Evolutionary conservation across 1,140 invertebrate genomes (phyloP).

Genomic region (Paramacrobiotus metropolitanus): DNA sequence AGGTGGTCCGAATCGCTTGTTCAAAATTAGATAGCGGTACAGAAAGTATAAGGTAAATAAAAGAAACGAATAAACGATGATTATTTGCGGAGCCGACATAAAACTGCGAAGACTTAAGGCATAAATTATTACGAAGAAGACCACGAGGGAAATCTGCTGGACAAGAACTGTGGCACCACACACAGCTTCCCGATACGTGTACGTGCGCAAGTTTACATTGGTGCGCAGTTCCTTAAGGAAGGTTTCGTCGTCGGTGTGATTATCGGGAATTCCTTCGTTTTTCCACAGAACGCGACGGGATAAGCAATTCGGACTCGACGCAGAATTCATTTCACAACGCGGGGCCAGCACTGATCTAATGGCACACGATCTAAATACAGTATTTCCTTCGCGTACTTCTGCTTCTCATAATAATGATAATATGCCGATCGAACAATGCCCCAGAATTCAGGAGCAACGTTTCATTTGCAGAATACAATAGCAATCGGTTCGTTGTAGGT

Average conservation of each 20-base stretch:
- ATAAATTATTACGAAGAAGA: slow-evolving; percentile 47
- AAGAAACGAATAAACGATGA: slow-evolving; percentile 28
- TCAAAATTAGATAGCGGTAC: slow-evolving; percentile 10
- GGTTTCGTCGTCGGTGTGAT: slow-evolving; percentile 4
- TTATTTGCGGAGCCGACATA: slow-evolving; percentile 33
- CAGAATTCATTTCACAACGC: too few species aligned
- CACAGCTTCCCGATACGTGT: slow-evolving; percentile 39
- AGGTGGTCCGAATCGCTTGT: slow-evolving; percentile 9
- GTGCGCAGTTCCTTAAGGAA: slow-evolving; percentile 12
- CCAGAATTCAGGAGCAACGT: too few species aligned
- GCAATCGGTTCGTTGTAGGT: too few species aligned
- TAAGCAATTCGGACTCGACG: too few species aligned
- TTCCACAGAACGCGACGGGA: slow-evolving; percentile 10
- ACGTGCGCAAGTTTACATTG: slow-evolving; percentile 38
- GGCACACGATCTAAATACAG: too few species aligned
- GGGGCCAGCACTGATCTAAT: too few species aligned
- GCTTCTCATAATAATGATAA: too few species aligned
- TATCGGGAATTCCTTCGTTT: slow-evolving; percentile 4
- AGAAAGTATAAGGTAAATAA: slow-evolving; percentile 21
- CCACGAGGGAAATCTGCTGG: slow-evolving; percentile 45
- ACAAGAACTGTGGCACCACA: slow-evolving; percentile 42
- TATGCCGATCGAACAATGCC: too few species aligned
- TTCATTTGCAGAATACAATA: too few species aligned
- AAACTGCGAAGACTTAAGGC: slow-evolving; percentile 42
- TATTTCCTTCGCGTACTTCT: too few species aligned